phyloP scores from a whole-genome alignment of 2,797 vertebrate genomes.

The Falco peregrinus region DNA sequence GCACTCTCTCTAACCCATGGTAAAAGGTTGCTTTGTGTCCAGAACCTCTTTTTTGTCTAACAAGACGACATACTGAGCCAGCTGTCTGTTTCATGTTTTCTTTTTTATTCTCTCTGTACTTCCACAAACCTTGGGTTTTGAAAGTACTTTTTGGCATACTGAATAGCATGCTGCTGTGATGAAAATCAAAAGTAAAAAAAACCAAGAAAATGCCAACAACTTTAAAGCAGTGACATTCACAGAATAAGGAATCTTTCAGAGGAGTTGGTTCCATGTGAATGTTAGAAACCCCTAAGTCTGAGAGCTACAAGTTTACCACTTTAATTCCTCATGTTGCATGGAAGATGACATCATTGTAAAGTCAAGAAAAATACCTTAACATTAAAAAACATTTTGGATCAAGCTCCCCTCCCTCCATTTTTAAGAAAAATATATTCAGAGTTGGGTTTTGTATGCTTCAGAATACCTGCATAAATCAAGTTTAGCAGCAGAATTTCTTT shows the following conservation, averaged over 20 bases:
- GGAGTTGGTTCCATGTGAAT: constrained; percentile 26
- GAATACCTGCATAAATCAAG: constrained; percentile 42
- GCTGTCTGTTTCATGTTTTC: constrained; percentile 31
- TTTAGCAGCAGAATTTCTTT: constrained; percentile 45
- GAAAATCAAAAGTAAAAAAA: constrained; percentile 42
- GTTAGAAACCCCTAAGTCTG: constrained; percentile 43
- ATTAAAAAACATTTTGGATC: background rate
- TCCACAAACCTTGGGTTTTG: constrained; percentile 31
- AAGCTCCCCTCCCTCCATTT: background rate
- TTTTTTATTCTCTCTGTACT: constrained; percentile 49
- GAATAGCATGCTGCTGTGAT: constrained; percentile 50
- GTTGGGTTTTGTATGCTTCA: background rate
- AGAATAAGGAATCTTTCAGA: constrained; percentile 41
- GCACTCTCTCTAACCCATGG: background rate
- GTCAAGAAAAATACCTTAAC: background rate
- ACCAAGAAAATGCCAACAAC: background rate
- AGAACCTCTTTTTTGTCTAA: constrained; percentile 48
- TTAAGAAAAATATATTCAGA: constrained; percentile 35
- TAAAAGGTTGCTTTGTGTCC: constrained; percentile 54
- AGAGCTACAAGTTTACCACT: constrained; percentile 53
- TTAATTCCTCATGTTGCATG: constrained; percentile 43
- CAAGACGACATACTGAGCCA: constrained; percentile 36
- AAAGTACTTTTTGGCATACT: constrained; percentile 47
- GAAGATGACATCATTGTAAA: constrained; percentile 53
- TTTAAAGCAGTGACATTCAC: constrained; percentile 30